Evolutionary conservation across 53 echinoderm and acorn worm species (phyloP), one percentile per base, ranked within the genome.

Genomic region (Mesocentrotus franciscanus): DNA sequence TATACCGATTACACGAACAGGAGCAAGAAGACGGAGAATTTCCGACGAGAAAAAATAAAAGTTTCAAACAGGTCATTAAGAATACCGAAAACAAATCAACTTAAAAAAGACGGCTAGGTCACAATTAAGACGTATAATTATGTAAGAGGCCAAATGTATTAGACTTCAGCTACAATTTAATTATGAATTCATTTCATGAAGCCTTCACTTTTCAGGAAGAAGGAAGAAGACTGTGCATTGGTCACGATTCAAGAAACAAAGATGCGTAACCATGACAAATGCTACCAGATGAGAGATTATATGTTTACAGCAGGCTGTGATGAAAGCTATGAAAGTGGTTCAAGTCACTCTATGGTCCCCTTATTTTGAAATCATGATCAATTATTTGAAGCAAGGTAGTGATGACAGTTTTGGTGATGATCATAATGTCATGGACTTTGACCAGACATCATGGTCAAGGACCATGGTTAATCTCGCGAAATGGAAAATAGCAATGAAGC

Each of bases 401-500:
- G 81, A 81, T 81, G 81, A 81, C 42, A 81, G 9, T 8, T 29
- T 87, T 87, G 12, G 9, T 87, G 10, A 59, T 59, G n/a, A 87
- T 87, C 49, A 18, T 58, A 87, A 26, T n/a, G 87, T 59, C 87
- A 57, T 42, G 87, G 27, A 34, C 87, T 56, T n/a, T n/a, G 58
- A 58, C 87, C 87, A 57, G 27, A 87, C 57, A 58, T 18, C n/a
- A 87, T 87, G 87, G 87, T 87, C 87, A 87, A 56, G 87, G 87
- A 56, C 58, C 29, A 14, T 13, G 26, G 87, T 10, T 87, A 87
- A 87, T 87, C 87, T 87, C 87, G 7, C 58, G 29, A 58, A 87
- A 87, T 87, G 87, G 87, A 87, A 87, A 87, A 59, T 58, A 87
- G 58, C 87, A 87, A 56, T 58, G 87, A 57, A 58, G 87, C 87